phyloP scores from a whole-genome alignment of 2,888 invertebrate genomes.

The Eueremaeus valkanovi region DNA sequence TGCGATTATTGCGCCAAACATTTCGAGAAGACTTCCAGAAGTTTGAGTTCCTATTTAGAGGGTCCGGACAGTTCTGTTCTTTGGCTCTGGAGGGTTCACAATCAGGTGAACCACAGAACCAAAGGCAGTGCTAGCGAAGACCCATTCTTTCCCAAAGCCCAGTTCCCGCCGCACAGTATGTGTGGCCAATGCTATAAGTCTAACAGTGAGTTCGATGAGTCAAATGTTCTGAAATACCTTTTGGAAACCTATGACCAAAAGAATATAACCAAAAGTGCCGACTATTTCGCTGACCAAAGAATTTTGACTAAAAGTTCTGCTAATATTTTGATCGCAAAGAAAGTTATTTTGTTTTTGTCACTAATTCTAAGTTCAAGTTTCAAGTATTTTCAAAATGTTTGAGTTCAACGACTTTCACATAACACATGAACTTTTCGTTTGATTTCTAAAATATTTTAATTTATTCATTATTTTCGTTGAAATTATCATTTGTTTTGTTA shows the following conservation, averaged over 20 bases:
- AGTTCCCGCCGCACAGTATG: conserved; percentile 65
- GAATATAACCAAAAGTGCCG: conserved; percentile 1
- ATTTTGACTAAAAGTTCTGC: not conserved
- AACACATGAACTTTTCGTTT: no score
- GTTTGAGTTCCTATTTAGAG: conserved; percentile 64
- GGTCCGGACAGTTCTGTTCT: conserved; percentile 70
- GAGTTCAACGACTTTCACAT: no score
- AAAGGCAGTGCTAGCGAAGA: conserved; percentile 84
- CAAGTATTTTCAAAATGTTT: no score
- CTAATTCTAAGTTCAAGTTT: no score
- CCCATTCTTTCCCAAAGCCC: conserved; percentile 75
- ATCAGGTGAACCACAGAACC: conserved; percentile 66
- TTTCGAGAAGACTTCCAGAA: conserved; percentile 76
- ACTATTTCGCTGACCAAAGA: conserved; percentile 17
- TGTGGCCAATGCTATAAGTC: conserved; percentile 64
- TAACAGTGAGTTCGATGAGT: conserved; percentile 15
- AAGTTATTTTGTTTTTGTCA: no score
- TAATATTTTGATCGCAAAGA: not conserved
- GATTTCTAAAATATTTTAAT: no score
- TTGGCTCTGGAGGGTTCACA: conserved; percentile 49
- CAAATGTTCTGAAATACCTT: conserved; percentile 25
- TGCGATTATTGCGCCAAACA: conserved; percentile 85
- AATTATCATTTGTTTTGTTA: no score
- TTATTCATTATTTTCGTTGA: no score
- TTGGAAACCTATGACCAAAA: conserved; percentile 3